phyloP scores from a whole-genome alignment of 2,888 invertebrate species.

The Watsonalla binaria region DNA sequence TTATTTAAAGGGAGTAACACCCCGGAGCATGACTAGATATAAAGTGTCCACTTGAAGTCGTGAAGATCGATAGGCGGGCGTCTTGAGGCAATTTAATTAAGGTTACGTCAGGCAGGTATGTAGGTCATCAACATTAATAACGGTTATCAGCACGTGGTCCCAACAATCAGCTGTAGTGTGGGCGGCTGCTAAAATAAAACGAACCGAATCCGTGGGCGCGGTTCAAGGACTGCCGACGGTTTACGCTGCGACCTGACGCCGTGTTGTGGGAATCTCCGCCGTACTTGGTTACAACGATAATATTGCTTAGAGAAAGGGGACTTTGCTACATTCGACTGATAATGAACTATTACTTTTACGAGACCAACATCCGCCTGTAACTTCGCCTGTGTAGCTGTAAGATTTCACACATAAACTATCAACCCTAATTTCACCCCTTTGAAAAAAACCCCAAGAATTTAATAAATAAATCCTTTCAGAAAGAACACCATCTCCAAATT shows the following conservation, averaged over 20 bases:
- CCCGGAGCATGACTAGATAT: too few relatives aligned
- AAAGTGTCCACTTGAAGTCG: too few relatives aligned
- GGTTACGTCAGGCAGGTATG: slow-evolving; percentile 3
- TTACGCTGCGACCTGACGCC: not conserved
- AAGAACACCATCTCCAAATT: too few relatives aligned
- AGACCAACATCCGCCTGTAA: too few relatives aligned
- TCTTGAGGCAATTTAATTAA: slow-evolving; percentile 1
- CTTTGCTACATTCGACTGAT: too few relatives aligned
- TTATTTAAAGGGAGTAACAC: too few relatives aligned
- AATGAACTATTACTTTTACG: too few relatives aligned
- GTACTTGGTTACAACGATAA: not conserved
- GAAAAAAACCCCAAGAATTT: too few relatives aligned
- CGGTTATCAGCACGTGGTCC: slow-evolving; percentile 23
- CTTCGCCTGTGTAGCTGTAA: too few relatives aligned
- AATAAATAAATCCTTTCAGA: too few relatives aligned
- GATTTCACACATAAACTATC: too few relatives aligned
- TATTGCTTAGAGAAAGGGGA: not conserved
- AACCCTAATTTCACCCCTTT: too few relatives aligned
- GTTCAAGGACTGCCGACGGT: slow-evolving; percentile 7
- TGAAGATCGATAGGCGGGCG: not conserved
- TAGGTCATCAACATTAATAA: slow-evolving; percentile 26
- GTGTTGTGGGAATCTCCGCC: not conserved
- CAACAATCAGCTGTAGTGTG: slow-evolving; percentile 28
- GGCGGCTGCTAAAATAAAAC: slow-evolving; percentile 14
- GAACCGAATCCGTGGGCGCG: slow-evolving; percentile 4